A percentile compares a stretch with the other conserved stretches of the same genome.
These are phyloP conservation scores for Exaiptasia diaphana DNA, from an alignment of 64 coral and sea anemone species.

Conservation along the genomic window DNA sequence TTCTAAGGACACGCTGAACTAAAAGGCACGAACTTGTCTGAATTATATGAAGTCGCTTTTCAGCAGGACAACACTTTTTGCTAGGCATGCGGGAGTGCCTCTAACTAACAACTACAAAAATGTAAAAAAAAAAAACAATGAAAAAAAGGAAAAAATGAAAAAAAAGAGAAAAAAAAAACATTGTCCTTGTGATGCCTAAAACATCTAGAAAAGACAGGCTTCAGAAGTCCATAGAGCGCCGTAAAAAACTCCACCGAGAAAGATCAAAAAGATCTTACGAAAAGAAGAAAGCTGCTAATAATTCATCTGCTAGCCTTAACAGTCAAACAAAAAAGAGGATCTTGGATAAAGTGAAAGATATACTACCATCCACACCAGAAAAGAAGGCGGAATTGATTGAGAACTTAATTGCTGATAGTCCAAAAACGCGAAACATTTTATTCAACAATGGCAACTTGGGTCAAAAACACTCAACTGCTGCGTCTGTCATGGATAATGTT, in stretches of 20 bases:
- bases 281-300: neutral
- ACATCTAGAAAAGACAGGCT: neutral
- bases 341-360: conserved; percentile 3
- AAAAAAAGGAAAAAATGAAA: too few species aligned
- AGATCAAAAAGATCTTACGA: neutral
- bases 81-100: too few species aligned
- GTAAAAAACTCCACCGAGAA: neutral
- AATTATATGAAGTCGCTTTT: too few species aligned
- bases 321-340: neutral
- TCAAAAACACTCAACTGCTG: too few species aligned
- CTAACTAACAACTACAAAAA: too few species aligned
- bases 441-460: too few species aligned
- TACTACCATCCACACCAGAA: neutral
- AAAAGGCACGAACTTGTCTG: too few species aligned
- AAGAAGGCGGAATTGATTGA: neutral
- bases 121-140: too few species aligned
- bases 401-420: neutral
- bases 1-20: too few species aligned
- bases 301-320: neutral
- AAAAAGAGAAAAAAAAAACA: too few species aligned
- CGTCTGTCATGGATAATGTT: neutral
- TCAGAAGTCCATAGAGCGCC: neutral
- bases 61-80: too few species aligned
- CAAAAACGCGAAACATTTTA: neutral
- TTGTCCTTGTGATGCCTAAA: too few species aligned